Conservation (phyloP, 2,113 vertebrate genomes). For the Oncorhynchus masou region DNA sequence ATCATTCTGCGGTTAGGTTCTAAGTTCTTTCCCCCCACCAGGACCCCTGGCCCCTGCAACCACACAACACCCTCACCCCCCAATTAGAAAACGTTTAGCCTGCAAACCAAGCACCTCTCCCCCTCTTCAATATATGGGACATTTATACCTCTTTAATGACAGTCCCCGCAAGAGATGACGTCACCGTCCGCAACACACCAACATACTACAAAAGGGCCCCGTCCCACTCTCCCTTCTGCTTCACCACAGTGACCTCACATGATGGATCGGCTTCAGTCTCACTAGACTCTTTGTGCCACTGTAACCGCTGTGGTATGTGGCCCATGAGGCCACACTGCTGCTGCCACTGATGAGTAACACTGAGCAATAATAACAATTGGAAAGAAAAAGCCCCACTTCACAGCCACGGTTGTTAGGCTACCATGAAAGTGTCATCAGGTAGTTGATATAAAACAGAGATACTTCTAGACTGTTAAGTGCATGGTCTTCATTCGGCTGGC, state of each 20-base stretch:
- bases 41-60: constrained; percentile 2
- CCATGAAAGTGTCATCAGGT: constrained; percentile 51
- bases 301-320: constrained; percentile 37
- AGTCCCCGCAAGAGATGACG: constrained; percentile 59
- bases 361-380: constrained; percentile 65
- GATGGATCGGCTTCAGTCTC: constrained; percentile 60
- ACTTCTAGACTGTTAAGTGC: constrained; percentile 3
- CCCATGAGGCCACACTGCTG: constrained; percentile 38
- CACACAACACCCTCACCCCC: constrained; percentile 51
- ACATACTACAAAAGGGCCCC: constrained; percentile 47
- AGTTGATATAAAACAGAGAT: constrained; percentile 35
- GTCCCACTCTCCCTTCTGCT: constrained; percentile 15
- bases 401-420: constrained; percentile 30
- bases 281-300: constrained; percentile 61
- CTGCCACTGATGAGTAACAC: constrained; percentile 55
- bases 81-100: constrained; percentile 41
- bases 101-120: constrained; percentile 21
- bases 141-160: constrained; percentile 63
- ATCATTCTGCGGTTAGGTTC: constrained; percentile 56
- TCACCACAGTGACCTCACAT: constrained; percentile 55
- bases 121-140: constrained; percentile 29
- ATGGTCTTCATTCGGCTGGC: constrained; percentile 20
- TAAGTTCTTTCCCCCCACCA: constrained; percentile 39
- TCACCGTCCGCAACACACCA: constrained; percentile 57
- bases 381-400: constrained; percentile 42